Percentiles rank a stretch among this genome's conserved stretches.
These are phyloP conservation scores for Chamaetylas fuelleborni DNA, from an alignment of 2,113 vertebrate species.

Conservation along the genomic window DNA sequence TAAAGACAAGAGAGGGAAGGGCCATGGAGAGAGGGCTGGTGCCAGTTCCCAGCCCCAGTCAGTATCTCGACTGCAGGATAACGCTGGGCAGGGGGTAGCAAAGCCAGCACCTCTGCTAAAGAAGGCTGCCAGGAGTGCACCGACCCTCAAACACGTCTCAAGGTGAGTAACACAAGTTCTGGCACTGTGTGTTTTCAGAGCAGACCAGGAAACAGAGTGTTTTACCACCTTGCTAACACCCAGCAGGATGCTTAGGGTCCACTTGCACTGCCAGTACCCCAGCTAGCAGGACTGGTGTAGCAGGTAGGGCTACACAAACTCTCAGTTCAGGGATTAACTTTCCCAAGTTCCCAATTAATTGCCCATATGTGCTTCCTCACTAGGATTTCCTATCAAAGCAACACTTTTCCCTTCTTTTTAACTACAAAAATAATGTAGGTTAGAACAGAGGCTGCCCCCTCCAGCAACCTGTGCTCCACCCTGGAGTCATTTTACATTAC, in stretches of 20 bases:
- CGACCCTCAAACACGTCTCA: fast-evolving
- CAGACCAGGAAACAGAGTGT: neutral
- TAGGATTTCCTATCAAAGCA: neutral
- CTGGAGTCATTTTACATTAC: constrained; percentile 22
- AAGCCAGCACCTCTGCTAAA: neutral
- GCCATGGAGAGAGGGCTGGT: neutral
- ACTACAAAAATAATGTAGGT: neutral
- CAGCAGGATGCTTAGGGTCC: neutral
- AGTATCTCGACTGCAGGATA: fast-evolving
- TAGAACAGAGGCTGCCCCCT: neutral
- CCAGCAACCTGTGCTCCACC: neutral
- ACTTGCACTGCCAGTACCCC: neutral
- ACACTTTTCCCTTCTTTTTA: neutral
- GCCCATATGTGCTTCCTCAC: neutral
- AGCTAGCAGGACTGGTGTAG: fast-evolving
- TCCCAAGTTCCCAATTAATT: neutral
- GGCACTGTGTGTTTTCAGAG: neutral
- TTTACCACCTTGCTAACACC: neutral
- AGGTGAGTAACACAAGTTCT: neutral
- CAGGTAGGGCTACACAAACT: neutral
- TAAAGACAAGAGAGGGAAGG: neutral
- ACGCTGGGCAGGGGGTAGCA: neutral
- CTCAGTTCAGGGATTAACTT: neutral
- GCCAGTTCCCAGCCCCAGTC: neutral
- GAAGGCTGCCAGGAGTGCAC: neutral